Conservation (phyloP, 2,113 vertebrate genomes). For the Columba janthina region DNA sequence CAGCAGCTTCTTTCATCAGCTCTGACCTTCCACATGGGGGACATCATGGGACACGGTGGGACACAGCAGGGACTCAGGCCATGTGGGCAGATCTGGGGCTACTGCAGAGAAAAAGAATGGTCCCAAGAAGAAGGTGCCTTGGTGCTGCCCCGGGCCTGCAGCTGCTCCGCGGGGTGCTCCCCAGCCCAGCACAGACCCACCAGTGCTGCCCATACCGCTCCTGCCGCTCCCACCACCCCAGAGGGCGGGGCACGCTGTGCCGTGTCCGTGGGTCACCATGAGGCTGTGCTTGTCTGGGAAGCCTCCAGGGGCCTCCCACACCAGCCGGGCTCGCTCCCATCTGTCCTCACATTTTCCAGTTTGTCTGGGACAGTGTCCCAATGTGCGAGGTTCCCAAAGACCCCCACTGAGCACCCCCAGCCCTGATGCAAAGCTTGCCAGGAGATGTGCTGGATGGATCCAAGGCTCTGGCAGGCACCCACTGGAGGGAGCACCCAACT, state of each 20-base stretch:
- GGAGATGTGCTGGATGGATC: not conserved
- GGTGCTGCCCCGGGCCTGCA: not conserved
- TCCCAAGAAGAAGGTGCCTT: not conserved
- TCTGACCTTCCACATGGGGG: not conserved
- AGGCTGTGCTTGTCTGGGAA: fast-evolving
- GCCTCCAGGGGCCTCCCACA: not conserved
- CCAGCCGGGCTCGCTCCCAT: fast-evolving
- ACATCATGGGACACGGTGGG: not conserved
- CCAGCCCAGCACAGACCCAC: not conserved
- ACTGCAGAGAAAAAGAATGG: not conserved
- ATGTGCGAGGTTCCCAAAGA: not conserved
- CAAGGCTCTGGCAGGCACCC: not conserved
- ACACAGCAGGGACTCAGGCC: fast-evolving
- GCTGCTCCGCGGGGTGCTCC: too few relatives aligned
- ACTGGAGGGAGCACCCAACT: fast-evolving
- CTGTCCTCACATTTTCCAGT: not conserved
- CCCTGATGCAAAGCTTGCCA: not conserved
- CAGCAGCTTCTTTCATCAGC: not conserved
- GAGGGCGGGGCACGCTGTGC: not conserved
- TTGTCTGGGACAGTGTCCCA: not conserved
- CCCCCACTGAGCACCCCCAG: fast-evolving
- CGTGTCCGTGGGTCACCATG: not conserved
- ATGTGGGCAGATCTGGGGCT: not conserved
- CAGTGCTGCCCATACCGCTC: not conserved
- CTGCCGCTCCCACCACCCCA: not conserved